Percentiles rank a stretch among this genome's conserved stretches.
phyloP scores from a whole-genome alignment of 1,140 invertebrate species.

The Trachelipus rathkii region DNA sequence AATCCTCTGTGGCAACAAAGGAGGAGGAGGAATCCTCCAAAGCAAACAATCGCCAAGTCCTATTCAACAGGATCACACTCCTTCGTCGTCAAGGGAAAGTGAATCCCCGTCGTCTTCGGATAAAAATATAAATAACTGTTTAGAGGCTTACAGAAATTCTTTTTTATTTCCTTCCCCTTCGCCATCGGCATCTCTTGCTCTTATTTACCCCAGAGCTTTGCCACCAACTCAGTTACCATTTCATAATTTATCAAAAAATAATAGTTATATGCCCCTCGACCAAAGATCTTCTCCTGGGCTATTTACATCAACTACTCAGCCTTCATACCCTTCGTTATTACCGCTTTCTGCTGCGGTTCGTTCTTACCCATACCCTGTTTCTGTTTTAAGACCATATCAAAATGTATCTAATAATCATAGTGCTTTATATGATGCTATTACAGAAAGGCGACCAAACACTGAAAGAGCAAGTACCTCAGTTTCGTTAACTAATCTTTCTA shows the following conservation, averaged over 20 bases:
- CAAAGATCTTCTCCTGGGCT: not conserved
- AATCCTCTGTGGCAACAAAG: not conserved
- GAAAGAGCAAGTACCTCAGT: not conserved
- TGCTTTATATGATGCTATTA: slow-evolving; percentile 26
- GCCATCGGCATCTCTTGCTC: not conserved
- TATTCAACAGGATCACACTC: not conserved
- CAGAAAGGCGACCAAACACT: not conserved
- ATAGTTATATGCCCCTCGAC: not conserved
- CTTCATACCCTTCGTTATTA: not conserved
- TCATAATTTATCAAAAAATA: not conserved
- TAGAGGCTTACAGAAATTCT: not conserved
- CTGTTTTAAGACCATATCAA: not conserved
- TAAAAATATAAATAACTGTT: slow-evolving; percentile 1
- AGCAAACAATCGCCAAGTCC: not conserved
- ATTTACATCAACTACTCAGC: not conserved
- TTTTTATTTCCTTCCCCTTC: not conserved
- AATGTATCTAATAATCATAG: not conserved
- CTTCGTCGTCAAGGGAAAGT: not conserved
- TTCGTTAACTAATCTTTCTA: not conserved
- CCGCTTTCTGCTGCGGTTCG: not conserved
- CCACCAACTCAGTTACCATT: slow-evolving; percentile 5
- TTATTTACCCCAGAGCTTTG: not conserved
- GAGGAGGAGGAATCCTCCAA: not conserved
- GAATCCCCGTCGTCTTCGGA: not conserved
- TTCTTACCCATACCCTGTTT: not conserved